Evolutionary conservation across 2,113 vertebrate genomes (phyloP).

Genomic region (Protomyctophum bolini): DNA sequence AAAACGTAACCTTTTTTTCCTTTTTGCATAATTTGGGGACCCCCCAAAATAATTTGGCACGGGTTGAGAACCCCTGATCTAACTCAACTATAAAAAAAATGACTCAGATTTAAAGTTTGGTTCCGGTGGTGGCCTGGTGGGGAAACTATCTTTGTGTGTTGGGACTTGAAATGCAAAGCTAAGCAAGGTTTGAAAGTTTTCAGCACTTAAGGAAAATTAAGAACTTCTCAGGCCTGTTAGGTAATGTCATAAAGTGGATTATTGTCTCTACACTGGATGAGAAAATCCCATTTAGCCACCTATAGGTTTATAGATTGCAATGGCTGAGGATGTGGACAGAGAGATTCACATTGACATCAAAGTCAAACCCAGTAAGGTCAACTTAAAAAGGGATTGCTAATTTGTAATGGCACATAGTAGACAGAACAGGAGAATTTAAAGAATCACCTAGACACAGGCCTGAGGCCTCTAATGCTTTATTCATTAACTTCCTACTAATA

Average conservation of each 20-base stretch:
- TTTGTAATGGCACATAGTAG: conserved; percentile 24
- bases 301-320: conserved; percentile 50
- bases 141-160: conserved; percentile 2
- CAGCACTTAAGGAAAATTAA: conserved; percentile 34
- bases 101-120: neutral
- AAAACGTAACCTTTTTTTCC: neutral
- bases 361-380: conserved; percentile 35
- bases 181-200: conserved; percentile 34
- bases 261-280: conserved; percentile 43
- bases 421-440: conserved; percentile 22
- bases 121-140: neutral
- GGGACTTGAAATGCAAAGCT: conserved; percentile 12
- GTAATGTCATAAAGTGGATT: conserved; percentile 55
- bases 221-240: conserved; percentile 26
- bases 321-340: conserved; percentile 16
- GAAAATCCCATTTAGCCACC: conserved; percentile 53
- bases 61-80: neutral
- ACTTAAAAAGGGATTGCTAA: conserved; percentile 45
- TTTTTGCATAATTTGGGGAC: neutral
- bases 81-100: neutral
- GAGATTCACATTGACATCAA: conserved; percentile 33
- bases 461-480: too few species aligned
- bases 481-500: too few species aligned
- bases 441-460: conserved; percentile 4
- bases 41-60: neutral